Percentiles rank a stretch among this genome's conserved stretches.
Evolutionary conservation across 2,888 invertebrate genomes (phyloP).

Genomic region (Lysandra coridon): DNA sequence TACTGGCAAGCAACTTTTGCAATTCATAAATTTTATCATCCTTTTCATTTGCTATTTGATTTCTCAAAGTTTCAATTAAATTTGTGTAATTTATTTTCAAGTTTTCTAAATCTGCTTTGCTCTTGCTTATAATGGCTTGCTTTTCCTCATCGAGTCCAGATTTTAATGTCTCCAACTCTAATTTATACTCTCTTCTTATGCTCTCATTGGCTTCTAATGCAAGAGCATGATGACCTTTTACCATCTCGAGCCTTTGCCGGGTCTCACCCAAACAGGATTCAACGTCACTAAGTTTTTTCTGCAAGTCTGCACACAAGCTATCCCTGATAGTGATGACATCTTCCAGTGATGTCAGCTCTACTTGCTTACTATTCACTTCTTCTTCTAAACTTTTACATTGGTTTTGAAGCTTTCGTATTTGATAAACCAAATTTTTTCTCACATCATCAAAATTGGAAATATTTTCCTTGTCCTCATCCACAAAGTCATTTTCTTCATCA

Average conservation of each 20-base stretch:
- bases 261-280: constrained; percentile 66
- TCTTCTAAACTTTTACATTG: constrained; percentile 64
- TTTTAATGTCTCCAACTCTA: constrained; percentile 69
- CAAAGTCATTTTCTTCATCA: constrained; percentile 32
- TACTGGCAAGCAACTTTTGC: constrained; percentile 56
- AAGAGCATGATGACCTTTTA: constrained; percentile 73
- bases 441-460: constrained; percentile 41
- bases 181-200: constrained; percentile 72
- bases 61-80: constrained; percentile 59
- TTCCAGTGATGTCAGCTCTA: constrained; percentile 67
- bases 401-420: constrained; percentile 57
- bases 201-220: constrained; percentile 77
- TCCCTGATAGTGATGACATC: constrained; percentile 71
- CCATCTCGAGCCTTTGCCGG: constrained; percentile 72
- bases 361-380: constrained; percentile 67
- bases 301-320: constrained; percentile 70
- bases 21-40: constrained; percentile 60
- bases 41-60: constrained; percentile 63
- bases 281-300: constrained; percentile 63
- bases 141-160: constrained; percentile 73
- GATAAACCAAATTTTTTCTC: constrained; percentile 52
- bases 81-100: constrained; percentile 61
- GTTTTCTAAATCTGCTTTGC: constrained; percentile 63
- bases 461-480: constrained; percentile 35
- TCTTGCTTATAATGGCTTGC: constrained; percentile 59